phyloP scores from a whole-genome alignment of 1,140 invertebrate species.

The Neoseiulus cucumeris region DNA sequence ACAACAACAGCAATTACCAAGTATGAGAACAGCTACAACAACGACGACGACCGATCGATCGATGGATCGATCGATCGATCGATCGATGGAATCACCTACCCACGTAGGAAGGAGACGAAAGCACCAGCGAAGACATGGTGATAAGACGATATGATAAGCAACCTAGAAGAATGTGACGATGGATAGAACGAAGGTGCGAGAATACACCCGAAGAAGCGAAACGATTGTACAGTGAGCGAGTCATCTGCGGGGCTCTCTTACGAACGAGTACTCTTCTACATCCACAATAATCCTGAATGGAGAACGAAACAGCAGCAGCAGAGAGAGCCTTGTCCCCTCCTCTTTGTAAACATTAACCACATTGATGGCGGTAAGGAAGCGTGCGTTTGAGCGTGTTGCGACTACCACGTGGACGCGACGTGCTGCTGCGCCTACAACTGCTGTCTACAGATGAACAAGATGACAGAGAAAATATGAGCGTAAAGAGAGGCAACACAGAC shows the following conservation, averaged over 20 bases:
- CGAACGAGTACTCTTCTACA: no score
- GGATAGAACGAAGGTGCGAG: constrained; percentile 3
- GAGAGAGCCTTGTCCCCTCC: neutral
- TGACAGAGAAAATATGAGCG: no score
- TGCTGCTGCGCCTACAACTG: no score
- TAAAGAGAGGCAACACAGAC: neutral
- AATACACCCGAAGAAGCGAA: neutral
- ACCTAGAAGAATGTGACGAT: neutral
- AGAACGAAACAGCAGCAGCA: neutral
- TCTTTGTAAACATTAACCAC: constrained; percentile 11
- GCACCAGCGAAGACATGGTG: neutral
- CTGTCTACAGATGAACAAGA: no score
- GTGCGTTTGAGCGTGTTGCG: no score
- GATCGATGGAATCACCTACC: no score
- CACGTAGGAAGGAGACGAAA: no score
- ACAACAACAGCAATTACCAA: no score
- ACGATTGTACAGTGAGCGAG: constrained; percentile 5
- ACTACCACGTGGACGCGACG: no score
- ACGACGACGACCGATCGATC: no score
- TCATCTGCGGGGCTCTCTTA: neutral
- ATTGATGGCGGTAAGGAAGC: neutral
- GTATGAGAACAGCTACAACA: no score
- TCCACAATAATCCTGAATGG: neutral
- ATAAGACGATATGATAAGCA: neutral
- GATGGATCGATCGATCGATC: no score